phyloP scores from a whole-genome alignment of 2,113 vertebrate genomes.

The Sciurus niger region DNA sequence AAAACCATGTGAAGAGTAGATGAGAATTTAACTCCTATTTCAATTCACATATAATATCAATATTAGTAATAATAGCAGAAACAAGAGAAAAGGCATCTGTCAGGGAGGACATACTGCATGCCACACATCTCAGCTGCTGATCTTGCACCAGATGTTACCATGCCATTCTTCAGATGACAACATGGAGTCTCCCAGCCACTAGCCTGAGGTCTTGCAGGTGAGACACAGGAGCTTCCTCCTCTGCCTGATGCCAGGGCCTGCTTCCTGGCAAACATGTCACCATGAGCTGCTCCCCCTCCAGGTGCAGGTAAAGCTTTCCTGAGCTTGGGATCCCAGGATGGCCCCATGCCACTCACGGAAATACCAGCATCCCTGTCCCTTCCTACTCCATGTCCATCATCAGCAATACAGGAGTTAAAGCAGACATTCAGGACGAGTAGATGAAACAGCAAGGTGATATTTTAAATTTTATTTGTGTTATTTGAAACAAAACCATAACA shows the following conservation, averaged over 20 bases:
- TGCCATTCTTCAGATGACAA: not conserved
- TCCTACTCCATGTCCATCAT: accelerated
- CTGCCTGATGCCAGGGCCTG: not conserved
- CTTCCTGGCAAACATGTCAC: not conserved
- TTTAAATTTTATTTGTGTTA: not conserved
- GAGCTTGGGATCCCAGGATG: accelerated
- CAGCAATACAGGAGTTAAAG: not conserved
- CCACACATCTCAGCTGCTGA: not conserved
- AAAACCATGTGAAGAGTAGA: not conserved
- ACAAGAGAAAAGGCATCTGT: not conserved
- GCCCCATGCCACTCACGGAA: accelerated
- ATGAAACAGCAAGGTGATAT: not conserved
- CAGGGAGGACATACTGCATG: not conserved
- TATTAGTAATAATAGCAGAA: not conserved
- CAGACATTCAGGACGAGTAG: not conserved
- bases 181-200: not conserved
- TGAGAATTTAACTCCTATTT: not conserved
- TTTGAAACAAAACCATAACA: not conserved
- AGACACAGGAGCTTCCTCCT: not conserved
- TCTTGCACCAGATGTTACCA: not conserved
- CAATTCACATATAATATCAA: no score
- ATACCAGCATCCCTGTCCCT: accelerated
- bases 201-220: not conserved
- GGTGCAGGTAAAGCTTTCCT: not conserved
- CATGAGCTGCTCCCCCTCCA: not conserved